Evolutionary conservation across 2,888 invertebrate species (phyloP).

Genomic region (Ganaspis brasiliensis): DNA sequence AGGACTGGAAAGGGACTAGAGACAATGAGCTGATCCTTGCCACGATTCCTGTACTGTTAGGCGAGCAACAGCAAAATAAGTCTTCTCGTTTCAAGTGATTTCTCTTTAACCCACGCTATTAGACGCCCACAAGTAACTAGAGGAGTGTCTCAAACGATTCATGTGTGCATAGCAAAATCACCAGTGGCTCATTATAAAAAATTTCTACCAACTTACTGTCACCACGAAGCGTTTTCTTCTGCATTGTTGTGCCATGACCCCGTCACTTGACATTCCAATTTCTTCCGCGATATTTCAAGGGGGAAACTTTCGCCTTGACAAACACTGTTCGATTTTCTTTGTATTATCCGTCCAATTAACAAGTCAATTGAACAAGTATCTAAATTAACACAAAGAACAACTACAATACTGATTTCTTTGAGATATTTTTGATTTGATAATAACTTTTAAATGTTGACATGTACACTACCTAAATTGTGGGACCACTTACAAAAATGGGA

Average conservation of each 20-base stretch:
- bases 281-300: background rate
- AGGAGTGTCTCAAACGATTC: slow-evolving; percentile 6
- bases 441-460: no score
- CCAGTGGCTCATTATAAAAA: background rate
- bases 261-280: slow-evolving; percentile 23
- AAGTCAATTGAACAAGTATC: no score
- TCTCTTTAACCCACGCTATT: slow-evolving; percentile 68
- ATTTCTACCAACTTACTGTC: slow-evolving; percentile 24
- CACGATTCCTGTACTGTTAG: slow-evolving; percentile 26
- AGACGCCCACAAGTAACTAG: slow-evolving; percentile 48
- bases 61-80: slow-evolving; percentile 35
- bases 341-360: no score
- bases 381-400: no score
- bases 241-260: slow-evolving; percentile 28
- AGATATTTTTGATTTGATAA: no score
- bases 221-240: background rate
- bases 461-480: no score
- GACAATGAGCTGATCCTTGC: slow-evolving; percentile 28
- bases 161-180: background rate
- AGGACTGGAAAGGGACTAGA: background rate
- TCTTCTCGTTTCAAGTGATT: slow-evolving; percentile 68
- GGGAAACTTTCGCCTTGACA: slow-evolving; percentile 15
- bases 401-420: no score
- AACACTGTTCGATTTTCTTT: background rate
- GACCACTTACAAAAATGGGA: no score